Percentiles rank a stretch among this genome's conserved stretches.
Evolutionary conservation across 2,888 invertebrate species (phyloP).

Genomic region (Dasypogon diadema): DNA sequence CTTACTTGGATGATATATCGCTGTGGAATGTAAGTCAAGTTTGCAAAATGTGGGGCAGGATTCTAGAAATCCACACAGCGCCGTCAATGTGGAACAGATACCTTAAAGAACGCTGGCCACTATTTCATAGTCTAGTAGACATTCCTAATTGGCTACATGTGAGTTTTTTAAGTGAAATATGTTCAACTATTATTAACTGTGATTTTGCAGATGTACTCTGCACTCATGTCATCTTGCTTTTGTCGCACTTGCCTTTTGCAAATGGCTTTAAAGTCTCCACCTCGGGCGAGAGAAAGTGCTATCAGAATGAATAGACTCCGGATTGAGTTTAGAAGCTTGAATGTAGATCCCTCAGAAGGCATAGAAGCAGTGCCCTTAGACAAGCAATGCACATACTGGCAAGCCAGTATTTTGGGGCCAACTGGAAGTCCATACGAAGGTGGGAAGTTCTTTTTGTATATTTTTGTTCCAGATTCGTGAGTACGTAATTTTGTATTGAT

Average conservation of each 20-base stretch:
- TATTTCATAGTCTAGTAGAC: conserved; percentile 80
- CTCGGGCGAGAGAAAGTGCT: conserved; percentile 79
- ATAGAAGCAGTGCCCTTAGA: conserved; percentile 68
- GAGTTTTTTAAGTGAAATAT: conserved; percentile 53
- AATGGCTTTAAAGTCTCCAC: conserved; percentile 80
- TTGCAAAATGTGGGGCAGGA: conserved; percentile 85
- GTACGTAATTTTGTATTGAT: no score
- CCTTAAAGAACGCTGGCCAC: conserved; percentile 85
- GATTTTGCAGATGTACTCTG: conserved; percentile 73
- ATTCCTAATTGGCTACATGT: conserved; percentile 85
- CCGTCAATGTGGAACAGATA: conserved; percentile 85
- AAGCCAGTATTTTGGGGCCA: conserved; percentile 92
- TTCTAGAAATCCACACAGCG: conserved; percentile 82
- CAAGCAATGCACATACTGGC: conserved; percentile 79
- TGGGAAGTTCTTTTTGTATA: conserved; percentile 89
- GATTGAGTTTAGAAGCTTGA: conserved; percentile 75
- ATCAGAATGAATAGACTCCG: conserved; percentile 85
- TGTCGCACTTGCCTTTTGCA: conserved; percentile 89
- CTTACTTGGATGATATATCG: conserved; percentile 91
- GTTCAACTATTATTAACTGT: no score
- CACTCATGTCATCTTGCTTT: conserved; percentile 81
- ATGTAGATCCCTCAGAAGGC: conserved; percentile 67
- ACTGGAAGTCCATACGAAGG: conserved; percentile 95
- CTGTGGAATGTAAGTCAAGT: conserved; percentile 90
- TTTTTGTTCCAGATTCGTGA: conserved; percentile 87